Conservation (phyloP, 2,113 vertebrate species). For the Podiceps cristatus region DNA sequence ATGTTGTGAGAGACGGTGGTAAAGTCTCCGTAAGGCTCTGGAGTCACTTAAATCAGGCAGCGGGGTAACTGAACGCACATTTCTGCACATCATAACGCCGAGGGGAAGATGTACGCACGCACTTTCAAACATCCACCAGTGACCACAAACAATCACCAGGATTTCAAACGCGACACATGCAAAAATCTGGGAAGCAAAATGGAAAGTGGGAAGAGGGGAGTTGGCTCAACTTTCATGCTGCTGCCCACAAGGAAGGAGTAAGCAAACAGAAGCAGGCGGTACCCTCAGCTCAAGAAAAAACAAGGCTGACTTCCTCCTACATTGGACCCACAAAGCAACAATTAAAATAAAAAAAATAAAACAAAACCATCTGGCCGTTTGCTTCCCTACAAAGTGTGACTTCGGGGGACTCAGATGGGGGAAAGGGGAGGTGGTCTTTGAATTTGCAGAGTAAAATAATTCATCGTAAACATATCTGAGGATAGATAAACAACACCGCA, state of each 20-base stretch:
- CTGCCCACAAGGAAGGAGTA: background rate
- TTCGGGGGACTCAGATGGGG: background rate
- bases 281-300: background rate
- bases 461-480: background rate
- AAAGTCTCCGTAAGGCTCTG: slow-evolving; percentile 46
- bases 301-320: background rate
- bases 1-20: background rate
- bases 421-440: background rate
- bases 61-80: slow-evolving; percentile 47
- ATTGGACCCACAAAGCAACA: background rate
- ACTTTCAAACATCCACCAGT: slow-evolving; percentile 33
- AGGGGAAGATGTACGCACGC: background rate
- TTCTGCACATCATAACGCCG: slow-evolving; percentile 27
- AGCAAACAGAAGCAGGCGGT: background rate
- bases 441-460: slow-evolving; percentile 35
- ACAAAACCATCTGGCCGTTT: background rate
- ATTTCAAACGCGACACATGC: background rate
- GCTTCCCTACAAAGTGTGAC: background rate
- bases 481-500: background rate
- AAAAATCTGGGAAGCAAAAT: slow-evolving; percentile 21
- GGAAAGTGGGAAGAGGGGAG: background rate
- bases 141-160: slow-evolving; percentile 41
- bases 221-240: background rate
- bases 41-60: slow-evolving; percentile 48
- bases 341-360: background rate